Percentiles rank a stretch among this genome's conserved stretches.
phyloP scores from a whole-genome alignment of 2,797 vertebrate genomes.

The Rhinichthys osculus region DNA sequence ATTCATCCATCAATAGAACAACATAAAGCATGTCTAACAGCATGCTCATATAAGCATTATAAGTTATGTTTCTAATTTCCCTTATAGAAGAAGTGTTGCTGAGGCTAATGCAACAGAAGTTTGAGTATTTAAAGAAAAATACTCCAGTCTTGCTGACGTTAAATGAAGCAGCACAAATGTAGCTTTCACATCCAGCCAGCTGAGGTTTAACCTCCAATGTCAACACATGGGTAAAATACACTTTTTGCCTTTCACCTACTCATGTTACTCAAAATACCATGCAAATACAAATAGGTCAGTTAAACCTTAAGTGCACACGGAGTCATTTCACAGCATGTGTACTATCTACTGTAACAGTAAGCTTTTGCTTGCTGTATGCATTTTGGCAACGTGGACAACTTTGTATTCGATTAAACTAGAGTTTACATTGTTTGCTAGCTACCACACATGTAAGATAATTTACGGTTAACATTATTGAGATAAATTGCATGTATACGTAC shows the following conservation, averaged over 20 bases:
- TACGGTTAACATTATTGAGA: neutral
- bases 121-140: neutral
- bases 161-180: neutral
- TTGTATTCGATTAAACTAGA: neutral
- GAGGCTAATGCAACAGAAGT: neutral
- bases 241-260: neutral
- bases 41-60: too few species aligned
- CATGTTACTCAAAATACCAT: neutral
- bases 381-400: neutral
- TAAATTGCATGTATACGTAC: neutral
- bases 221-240: neutral
- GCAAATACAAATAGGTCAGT: conserved; percentile 12
- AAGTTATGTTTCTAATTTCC: too few species aligned
- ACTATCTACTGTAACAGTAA: neutral
- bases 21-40: neutral
- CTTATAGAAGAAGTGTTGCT: too few species aligned
- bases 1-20: neutral
- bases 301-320: neutral
- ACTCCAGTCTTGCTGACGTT: neutral
- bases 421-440: neutral
- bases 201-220: neutral
- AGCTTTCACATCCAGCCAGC: neutral
- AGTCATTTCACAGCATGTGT: neutral
- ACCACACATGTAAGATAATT: neutral
- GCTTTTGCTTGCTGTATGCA: neutral